Percentiles rank a stretch among this genome's conserved stretches.
Evolutionary conservation across 2,888 invertebrate genomes (phyloP).

Genomic region (Andrena dorsata): DNA sequence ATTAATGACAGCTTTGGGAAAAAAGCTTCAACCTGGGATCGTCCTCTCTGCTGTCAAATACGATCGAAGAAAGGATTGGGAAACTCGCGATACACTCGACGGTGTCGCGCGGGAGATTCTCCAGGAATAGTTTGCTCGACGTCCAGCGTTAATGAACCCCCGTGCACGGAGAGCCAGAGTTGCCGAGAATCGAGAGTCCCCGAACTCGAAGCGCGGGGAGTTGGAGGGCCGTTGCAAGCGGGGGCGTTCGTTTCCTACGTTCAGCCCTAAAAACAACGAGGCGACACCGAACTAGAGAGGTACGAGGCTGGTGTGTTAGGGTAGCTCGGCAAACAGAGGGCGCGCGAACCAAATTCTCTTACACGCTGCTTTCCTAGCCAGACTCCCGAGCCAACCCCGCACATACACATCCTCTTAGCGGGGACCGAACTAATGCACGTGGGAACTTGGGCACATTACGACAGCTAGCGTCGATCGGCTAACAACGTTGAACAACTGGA

Average conservation of each 20-base stretch:
- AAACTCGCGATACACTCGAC: too few relatives aligned
- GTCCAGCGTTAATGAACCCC: not conserved
- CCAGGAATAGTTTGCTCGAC: too few relatives aligned
- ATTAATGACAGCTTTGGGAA: not conserved
- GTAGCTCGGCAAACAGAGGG: conserved; percentile 23
- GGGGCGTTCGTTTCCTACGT: conserved; percentile 4
- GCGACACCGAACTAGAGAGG: not conserved
- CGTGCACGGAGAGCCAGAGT: not conserved
- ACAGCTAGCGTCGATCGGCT: conserved; percentile 60
- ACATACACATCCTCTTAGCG: conserved; percentile 65
- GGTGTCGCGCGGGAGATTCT: too few relatives aligned
- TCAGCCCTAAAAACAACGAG: conserved; percentile 31
- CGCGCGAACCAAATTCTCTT: conserved; percentile 41
- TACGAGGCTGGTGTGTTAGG: not conserved
- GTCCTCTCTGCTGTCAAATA: too few relatives aligned
- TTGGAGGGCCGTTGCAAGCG: not conserved
- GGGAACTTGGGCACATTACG: conserved; percentile 70
- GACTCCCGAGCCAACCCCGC: conserved; percentile 43
- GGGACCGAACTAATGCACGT: conserved; percentile 71
- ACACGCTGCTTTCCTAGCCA: conserved; percentile 42
- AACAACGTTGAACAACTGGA: conserved; percentile 60
- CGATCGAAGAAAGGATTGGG: too few relatives aligned
- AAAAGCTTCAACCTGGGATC: too few relatives aligned
- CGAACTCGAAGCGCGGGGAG: not conserved
- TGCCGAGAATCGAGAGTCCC: not conserved